phyloP scores from a whole-genome alignment of 1,140 invertebrate species.

The Odontomachus brunneus region DNA sequence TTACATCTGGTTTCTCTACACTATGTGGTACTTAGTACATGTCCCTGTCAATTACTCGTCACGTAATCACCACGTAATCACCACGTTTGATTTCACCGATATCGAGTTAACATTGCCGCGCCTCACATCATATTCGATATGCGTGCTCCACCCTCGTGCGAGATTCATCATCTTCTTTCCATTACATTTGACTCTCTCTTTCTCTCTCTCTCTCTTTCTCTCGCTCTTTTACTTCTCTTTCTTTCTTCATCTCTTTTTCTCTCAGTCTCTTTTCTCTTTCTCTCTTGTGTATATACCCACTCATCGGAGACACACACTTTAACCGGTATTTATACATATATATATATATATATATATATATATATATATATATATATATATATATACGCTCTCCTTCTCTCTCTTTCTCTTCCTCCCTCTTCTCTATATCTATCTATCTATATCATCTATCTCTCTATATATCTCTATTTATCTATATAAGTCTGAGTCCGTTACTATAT shows the following conservation, averaged over 20 bases:
- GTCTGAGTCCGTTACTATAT: constrained; percentile 67
- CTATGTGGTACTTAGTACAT: constrained; percentile 18
- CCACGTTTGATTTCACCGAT: constrained; percentile 31
- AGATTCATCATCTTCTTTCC: constrained; percentile 43
- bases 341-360: constrained; percentile 27
- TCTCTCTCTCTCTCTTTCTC: constrained; percentile 15
- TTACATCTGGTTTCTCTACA: constrained; percentile 38
- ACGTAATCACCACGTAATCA: constrained; percentile 21
- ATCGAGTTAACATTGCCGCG: constrained; percentile 18
- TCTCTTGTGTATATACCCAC: constrained; percentile 32
- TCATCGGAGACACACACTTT: constrained; percentile 32
- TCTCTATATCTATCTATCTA: constrained; percentile 65
- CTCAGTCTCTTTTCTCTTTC: constrained; percentile 7
- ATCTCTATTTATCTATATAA: constrained; percentile 47
- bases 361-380: background rate
- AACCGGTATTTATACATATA: constrained; percentile 26
- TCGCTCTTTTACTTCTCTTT: background rate
- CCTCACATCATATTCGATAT: constrained; percentile 16
- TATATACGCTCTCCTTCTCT: constrained; percentile 49
- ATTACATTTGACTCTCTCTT: constrained; percentile 36
- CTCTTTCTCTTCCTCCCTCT: constrained; percentile 60
- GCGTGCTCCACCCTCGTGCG: constrained; percentile 18
- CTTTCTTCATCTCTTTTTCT: background rate
- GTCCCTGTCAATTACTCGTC: constrained; percentile 12
- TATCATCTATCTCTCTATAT: constrained; percentile 62